Evolutionary conservation across 2,797 vertebrate genomes (phyloP), one percentile per base, ranked within the genome.

Genomic region (Sebastes alutus): DNA sequence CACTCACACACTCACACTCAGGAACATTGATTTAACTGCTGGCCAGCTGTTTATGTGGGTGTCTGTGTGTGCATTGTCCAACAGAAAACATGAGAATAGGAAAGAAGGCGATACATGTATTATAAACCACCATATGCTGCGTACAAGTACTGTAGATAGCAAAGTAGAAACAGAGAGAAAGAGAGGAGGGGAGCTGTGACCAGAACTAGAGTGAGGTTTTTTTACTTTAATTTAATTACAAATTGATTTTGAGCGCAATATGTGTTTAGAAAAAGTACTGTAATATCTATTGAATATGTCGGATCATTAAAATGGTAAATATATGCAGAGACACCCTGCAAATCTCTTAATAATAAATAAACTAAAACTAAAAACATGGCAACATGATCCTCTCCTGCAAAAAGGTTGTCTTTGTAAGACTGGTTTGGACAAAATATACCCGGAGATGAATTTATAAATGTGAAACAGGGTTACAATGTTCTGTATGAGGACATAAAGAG

Each of bases 1-100:
- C 72, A 77, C 59, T 77, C 77, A 25, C 52, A 64, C 79, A 23
- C 73, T 58, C 61, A 85, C 76, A 81, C 72, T 76, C 67, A 77
- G 77, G 61, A 75, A 83, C 62, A 88, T 4, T 75, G 67, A 32
- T 88, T 73, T 22, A 83, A 71, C 59, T 30, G 13, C 30, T 71
- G 77, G 67, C 42, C 63, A 63, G 16, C 25, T 67, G 58, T 75
- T 74, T 77, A 32, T 82, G 65, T 54, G 54, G 2, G 5, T 75
- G 74, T 68, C 3, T 84, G 76, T 78, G 7, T 62, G 10, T 35
- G 42, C 35, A 35, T 46, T 60, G 20, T 59, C 1, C 5, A 14
- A 64, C 14, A 80, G 27, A 72, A 70, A 77, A 61, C 8, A 65
- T 1, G 9, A 71, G 70, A 27, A 69, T n/a, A 61, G 33, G 27